A percentile compares a stretch with the other conserved stretches of the same genome.
phyloP scores from a whole-genome alignment of 2,113 vertebrate genomes.

The Carassius auratus region DNA sequence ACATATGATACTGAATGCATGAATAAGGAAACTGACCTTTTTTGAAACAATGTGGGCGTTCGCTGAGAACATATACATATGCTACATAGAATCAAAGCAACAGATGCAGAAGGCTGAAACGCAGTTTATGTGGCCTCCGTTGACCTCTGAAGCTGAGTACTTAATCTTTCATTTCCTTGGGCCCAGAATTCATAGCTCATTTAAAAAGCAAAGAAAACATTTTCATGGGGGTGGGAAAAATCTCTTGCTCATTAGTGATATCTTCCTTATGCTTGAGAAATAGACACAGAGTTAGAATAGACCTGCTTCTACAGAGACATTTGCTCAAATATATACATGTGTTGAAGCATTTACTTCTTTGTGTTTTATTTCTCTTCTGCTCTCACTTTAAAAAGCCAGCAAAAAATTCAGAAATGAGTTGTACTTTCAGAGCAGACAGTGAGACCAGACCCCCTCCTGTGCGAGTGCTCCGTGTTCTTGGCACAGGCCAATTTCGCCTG shows the following conservation, averaged over 20 bases:
- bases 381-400: not conserved
- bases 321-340: not conserved
- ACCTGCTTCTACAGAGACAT: not conserved
- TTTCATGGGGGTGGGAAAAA: not conserved
- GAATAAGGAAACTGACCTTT: too few relatives aligned
- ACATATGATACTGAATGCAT: too few relatives aligned
- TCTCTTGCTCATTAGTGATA: not conserved
- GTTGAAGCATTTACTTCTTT: not conserved
- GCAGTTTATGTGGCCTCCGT: not conserved
- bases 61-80: not conserved
- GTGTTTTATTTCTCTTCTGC: not conserved
- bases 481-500: not conserved
- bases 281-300: not conserved
- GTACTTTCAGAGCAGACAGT: not conserved
- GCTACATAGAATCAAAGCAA: not conserved
- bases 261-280: not conserved
- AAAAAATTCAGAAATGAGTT: constrained; percentile 23
- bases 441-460: not conserved
- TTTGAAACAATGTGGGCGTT: too few relatives aligned
- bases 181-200: not conserved
- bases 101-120: not conserved
- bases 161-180: not conserved
- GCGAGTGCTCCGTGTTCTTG: not conserved
- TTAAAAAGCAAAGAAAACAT: not conserved
- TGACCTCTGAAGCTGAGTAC: not conserved